phyloP scores from a whole-genome alignment of 2,888 invertebrate genomes.

The Ophion obscuratus region DNA sequence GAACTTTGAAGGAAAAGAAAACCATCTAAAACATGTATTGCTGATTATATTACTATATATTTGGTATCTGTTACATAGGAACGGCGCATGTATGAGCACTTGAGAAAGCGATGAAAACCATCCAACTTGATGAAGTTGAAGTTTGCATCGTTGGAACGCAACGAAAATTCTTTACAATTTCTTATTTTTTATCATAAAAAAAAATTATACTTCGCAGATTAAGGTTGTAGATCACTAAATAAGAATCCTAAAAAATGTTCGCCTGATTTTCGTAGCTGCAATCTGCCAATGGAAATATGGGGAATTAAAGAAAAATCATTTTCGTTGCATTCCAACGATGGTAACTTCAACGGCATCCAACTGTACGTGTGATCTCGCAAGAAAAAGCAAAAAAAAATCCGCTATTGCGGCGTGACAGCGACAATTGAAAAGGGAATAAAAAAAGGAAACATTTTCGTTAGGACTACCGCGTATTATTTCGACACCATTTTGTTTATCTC shows the following conservation, averaged over 20 bases:
- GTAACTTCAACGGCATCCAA: background rate
- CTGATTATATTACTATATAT: constrained; percentile 70
- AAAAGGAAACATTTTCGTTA: constrained; percentile 27
- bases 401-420: constrained; percentile 19
- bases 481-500: constrained; percentile 27
- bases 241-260: no score
- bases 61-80: constrained; percentile 69
- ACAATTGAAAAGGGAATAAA: constrained; percentile 5
- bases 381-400: constrained; percentile 27
- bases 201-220: no score
- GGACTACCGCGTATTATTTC: constrained; percentile 47
- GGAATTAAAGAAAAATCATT: no score
- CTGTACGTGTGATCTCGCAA: constrained; percentile 73
- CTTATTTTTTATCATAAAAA: no score
- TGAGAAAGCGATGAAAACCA: constrained; percentile 50
- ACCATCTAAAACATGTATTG: constrained; percentile 68
- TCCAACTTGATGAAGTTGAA: constrained; percentile 55
- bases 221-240: no score
- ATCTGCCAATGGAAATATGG: no score
- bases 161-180: no score
- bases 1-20: constrained; percentile 67
- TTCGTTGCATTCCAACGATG: no score
- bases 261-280: no score
- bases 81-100: constrained; percentile 57
- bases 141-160: no score